Evolutionary conservation across 1,140 invertebrate genomes (phyloP), one percentile per base, ranked within the genome.

Genomic region (Papilio helenus): DNA sequence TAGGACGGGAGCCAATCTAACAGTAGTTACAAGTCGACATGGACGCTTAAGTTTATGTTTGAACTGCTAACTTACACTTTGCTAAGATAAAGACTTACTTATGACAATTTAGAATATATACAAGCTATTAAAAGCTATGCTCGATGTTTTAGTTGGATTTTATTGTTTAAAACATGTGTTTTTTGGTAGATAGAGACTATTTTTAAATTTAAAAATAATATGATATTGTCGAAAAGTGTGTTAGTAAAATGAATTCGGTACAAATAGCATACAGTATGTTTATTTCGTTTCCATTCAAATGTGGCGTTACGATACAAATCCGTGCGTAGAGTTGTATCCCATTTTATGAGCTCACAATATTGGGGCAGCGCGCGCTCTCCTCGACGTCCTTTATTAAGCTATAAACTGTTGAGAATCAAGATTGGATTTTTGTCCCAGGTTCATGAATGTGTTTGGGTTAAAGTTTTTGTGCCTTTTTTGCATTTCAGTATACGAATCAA

Each of bases 401-500:
- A 68, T 68, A 68, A 68, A 68, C 61, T 68, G 26, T 68, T 68
- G 61, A 68, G 61, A 29, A 29, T 68, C 61, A 68, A 68, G 61
- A 68, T 68, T 68, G 61, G 23, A 68, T 68, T 68, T 68, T 68
- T 68, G 61, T 34, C 61, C 61, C 61, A 68, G 61, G 61, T 68
- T 29, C 61, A 16, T 29, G 61, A 68, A 68, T 68, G 26, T 34
- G 10, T 68, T 12, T 29, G 61, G 61, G 61, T 68, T 68, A 68
- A 68, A 29, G 12, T 18, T 68, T 68, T 68, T 34, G 61, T 68
- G 23, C 16, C 14, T 26, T 12, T 61, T 61, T 61, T 29, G 9
- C 58, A 12, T 61, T 61, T 26, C 20, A 61, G 10, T 61, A 12
- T 61, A 61, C 23, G 10, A 18, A 16, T 2, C 18, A 49, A 4